Evolutionary conservation across 2,888 invertebrate species (phyloP), one percentile per base, ranked within the genome.

Genomic region (Acrocyrtus sp.): DNA sequence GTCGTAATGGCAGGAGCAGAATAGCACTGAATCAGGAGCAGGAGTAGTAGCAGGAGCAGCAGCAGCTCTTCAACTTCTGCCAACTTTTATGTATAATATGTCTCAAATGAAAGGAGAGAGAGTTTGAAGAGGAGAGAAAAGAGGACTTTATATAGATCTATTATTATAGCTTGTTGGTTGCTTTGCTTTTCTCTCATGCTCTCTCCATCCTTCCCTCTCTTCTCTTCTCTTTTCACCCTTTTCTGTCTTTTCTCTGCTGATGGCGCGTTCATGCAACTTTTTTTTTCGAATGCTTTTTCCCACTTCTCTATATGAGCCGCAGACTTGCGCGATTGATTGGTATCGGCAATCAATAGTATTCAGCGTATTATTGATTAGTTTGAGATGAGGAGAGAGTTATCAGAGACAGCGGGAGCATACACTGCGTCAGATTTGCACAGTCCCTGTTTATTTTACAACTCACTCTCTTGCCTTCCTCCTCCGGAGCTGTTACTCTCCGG

Each of bases 341-440:
- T 77, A 76, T 76, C 75, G 77, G 79, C 79, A 78, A 80, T 78
- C 78, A 78, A 78, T 80, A 80, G 78, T 80, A 80, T 78, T 80
- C 78, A 78, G 77, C 78, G 77, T 80, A 81, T 80, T 81, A 81
- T 81, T 81, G 81, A 81, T 81, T 81, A 79, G 80, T 80, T 79
- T 80, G 80, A 80, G 81, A 80, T 81, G 81, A 81, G 78, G 78
- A 80, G 80, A 81, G 81, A 80, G 79, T 80, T 79, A 80, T 81
- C 80, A 81, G 78, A 80, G 80, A 80, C 79, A 79, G 79, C 77
- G 74, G 74, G 74, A 75, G 77, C 74, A 74, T 77, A 79, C 70
- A 78, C 79, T 78, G 80, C 81, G 81, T 81, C 81, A 81, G 80
- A 81, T 81, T 81, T 79, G 74, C 78, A 79, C 74, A 78, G 77